Evolutionary conservation across 2,113 vertebrate genomes (phyloP), one percentile per base, ranked within the genome.

Genomic region (Bettongia penicillata): DNA sequence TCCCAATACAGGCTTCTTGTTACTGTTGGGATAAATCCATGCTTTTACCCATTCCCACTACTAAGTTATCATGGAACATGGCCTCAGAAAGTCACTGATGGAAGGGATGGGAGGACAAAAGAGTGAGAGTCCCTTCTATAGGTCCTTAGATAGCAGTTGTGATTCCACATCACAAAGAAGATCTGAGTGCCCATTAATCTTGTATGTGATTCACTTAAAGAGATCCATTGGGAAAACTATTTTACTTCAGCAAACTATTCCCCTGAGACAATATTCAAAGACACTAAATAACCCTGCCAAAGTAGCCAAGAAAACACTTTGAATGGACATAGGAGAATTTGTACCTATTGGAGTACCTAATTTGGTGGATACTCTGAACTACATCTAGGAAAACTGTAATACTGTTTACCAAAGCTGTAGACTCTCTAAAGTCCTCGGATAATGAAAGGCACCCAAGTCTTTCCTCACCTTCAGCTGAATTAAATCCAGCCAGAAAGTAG

Each of bases 181-280:
- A 68, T 37, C 61, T n/a, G 31, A 37, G 61, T 68, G 61, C 61
- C 31, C 31, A 68, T 37, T 37, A 37, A 68, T 37, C 61, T 68
- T 92, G 61, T 92, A 26, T 37, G 95, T 50, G 50, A 91, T 96
- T 53, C 37, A 4, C 31, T 50, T 51, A 89, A 68, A 23, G n/a
- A 7, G n/a, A 84, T n/a, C 68, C 68, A 84, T 8, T 43, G 26
- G 97, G 93, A 92, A 92, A 91, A 95, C 68, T 92, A 3, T 9
- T 94, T 19, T 28, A 91, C 91, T 94, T 51, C 3, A 5, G 95
- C 2, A 94, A 95, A 57, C 47, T 52, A 51, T 96, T 96, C n/a
- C n/a, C 93, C 96, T 97, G 89, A 89, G 90, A 95, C 31, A 89
- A 2, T 49, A 94, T 92, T 93, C 53, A 93, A 52, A 61, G 93